A percentile compares a stretch with the other conserved stretches of the same genome.
These are phyloP conservation scores for Upupa epops DNA, from an alignment of 2,113 vertebrate species.

Conservation along the genomic window DNA sequence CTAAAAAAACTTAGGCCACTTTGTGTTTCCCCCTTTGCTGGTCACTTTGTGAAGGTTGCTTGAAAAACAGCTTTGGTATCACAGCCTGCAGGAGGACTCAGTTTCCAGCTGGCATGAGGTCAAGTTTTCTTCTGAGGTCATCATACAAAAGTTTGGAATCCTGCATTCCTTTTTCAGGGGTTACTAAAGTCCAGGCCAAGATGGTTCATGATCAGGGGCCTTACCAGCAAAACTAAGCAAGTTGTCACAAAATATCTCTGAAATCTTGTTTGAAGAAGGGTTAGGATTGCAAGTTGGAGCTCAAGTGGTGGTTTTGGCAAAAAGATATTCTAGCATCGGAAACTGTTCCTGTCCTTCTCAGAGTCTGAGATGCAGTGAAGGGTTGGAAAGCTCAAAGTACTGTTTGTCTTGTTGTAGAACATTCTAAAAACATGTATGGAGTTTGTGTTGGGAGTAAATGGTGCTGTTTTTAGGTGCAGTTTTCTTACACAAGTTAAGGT, in stretches of 20 bases:
- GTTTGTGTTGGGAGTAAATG: not conserved
- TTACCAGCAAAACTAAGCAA: not conserved
- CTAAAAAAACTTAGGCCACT: not conserved
- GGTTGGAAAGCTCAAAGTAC: not conserved
- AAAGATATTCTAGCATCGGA: not conserved
- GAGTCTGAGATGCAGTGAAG: not conserved
- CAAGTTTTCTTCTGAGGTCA: not conserved
- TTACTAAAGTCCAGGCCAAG: not conserved
- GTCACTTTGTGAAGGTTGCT: not conserved
- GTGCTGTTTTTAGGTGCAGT: not conserved
- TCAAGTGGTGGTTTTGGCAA: not conserved
- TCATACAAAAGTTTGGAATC: not conserved
- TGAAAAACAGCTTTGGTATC: not conserved
- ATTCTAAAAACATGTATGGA: not conserved
- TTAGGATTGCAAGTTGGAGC: not conserved
- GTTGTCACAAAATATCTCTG: not conserved
- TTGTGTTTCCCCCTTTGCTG: not conserved
- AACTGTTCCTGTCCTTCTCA: not conserved
- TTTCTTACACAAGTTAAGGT: not conserved
- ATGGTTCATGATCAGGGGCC: not conserved
- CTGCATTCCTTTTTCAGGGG: not conserved
- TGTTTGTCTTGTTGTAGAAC: not conserved
- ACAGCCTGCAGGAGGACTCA: not conserved
- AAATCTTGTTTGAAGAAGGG: not conserved
- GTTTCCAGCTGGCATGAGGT: not conserved